Conservation (phyloP, 2,888 invertebrate genomes). For the Melanchra persicariae region DNA sequence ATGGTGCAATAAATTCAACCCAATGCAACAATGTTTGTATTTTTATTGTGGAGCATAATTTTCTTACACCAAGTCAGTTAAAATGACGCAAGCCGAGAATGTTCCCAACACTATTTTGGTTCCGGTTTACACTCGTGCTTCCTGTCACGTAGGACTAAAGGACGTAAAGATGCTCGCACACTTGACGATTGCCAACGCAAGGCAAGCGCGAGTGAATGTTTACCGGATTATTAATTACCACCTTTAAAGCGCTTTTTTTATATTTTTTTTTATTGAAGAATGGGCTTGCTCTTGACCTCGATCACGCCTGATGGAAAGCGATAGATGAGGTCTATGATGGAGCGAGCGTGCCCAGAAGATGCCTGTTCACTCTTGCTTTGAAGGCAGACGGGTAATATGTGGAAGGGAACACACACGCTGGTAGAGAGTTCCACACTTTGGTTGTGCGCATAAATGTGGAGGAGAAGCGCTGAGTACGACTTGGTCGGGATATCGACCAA, state of each 20-base stretch:
- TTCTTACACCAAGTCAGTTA: neutral
- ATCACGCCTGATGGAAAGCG: no score
- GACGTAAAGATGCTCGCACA: neutral
- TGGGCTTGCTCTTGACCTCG: no score
- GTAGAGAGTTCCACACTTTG: no score
- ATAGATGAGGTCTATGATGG: no score
- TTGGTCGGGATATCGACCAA: no score
- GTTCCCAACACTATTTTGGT: neutral
- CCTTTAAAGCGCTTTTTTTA: neutral
- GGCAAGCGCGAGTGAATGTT: neutral
- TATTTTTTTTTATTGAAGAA: no score
- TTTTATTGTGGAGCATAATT: neutral
- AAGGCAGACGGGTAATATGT: no score
- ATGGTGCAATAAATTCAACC: slow-evolving; percentile 20
- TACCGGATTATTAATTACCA: neutral
- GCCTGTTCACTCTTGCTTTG: no score
- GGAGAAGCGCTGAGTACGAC: no score
- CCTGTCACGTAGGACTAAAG: neutral
- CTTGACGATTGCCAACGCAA: neutral
- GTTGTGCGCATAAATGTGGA: no score
- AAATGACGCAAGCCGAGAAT: neutral
- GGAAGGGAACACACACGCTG: no score
- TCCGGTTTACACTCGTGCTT: neutral
- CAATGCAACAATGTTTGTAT: neutral
- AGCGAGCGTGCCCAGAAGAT: no score